These are phyloP conservation scores for Deroptyus accipitrinus DNA, from an alignment of 2,113 vertebrate genomes.

Conservation along the genomic window DNA sequence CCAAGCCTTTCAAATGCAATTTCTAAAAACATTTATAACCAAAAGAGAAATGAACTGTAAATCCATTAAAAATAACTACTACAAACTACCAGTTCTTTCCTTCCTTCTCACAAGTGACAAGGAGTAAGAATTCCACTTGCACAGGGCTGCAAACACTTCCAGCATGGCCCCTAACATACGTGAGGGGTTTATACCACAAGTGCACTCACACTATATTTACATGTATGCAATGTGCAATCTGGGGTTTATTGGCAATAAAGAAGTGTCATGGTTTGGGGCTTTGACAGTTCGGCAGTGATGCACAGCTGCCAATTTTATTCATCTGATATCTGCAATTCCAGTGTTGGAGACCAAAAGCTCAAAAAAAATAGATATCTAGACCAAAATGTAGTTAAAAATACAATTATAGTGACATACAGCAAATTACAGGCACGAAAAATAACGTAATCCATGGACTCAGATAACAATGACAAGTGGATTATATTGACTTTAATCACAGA, in stretches of 20 bases:
- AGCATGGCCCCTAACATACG: background rate
- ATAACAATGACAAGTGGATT: constrained; percentile 43
- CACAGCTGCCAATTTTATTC: constrained; percentile 18
- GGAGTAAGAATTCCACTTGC: background rate
- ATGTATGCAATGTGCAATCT: background rate
- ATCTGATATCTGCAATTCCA: background rate
- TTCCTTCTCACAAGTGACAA: background rate
- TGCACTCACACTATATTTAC: background rate
- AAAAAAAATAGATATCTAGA: background rate
- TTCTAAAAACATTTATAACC: background rate
- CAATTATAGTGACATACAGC: background rate
- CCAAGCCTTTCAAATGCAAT: background rate
- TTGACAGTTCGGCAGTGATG: background rate
- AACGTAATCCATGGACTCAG: background rate
- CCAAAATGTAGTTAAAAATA: background rate
- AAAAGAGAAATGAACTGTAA: background rate
- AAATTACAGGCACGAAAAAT: background rate
- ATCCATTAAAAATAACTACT: background rate
- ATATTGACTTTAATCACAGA: constrained; percentile 53
- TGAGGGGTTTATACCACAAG: background rate
- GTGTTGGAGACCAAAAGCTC: background rate
- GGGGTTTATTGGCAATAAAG: constrained; percentile 34
- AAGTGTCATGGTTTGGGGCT: background rate
- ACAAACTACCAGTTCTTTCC: background rate
- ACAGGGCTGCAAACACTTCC: background rate